Evolutionary conservation across 30 jellyfish, hydroid and myxozoan genomes (phyloP), one percentile per base, ranked within the genome.

Genomic region (Cassiopea andromeda): DNA sequence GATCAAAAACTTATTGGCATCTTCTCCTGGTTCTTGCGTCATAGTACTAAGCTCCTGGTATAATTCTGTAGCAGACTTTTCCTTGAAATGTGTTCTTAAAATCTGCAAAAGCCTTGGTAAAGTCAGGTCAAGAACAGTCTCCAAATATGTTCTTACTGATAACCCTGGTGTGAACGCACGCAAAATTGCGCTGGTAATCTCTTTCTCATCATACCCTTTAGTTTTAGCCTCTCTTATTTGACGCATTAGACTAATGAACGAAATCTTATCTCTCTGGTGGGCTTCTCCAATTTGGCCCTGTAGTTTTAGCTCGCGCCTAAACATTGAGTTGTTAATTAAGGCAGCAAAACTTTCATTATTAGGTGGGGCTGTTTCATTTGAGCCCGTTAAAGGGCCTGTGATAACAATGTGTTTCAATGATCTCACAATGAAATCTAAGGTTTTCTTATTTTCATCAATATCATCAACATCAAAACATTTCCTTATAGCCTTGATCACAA

Each of bases 271-370:
- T 9, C 58, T 49, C 61, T 81, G 81, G 61, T 45, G 2, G 8
- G 91, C 77, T 38, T 89, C 88, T n/a, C 96, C 96, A 69, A 89
- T 89, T 69, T 81, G 83, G 9, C 96, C 88, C 82, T 46, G 77
- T 81, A 89, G 60, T 69, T 89, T 80, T 5, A 89, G 61, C 61
- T 89, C 88, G 16, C 83, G 76, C 46, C 91, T 70, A 27, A 80
- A 73, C 82, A 80, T 15, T 19, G 93, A 85, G 66, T 73, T 84
- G 9, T 50, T 9, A 5, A 50, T 5, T 5, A 50, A 2, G 5
- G 75, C 13, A 67, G 64, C 43, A 60, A 19, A 59, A 38, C 80
- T 58, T 3, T 77, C 73, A 4, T 48, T n/a, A 44, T 48, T 3
- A 78, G 70, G 71, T 49, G 73, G 19, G 46, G 86, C 78, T 77